Evolutionary conservation across 2,888 invertebrate genomes (phyloP), one percentile per base, ranked within the genome.

Genomic region (Drosophila vallismaia): DNA sequence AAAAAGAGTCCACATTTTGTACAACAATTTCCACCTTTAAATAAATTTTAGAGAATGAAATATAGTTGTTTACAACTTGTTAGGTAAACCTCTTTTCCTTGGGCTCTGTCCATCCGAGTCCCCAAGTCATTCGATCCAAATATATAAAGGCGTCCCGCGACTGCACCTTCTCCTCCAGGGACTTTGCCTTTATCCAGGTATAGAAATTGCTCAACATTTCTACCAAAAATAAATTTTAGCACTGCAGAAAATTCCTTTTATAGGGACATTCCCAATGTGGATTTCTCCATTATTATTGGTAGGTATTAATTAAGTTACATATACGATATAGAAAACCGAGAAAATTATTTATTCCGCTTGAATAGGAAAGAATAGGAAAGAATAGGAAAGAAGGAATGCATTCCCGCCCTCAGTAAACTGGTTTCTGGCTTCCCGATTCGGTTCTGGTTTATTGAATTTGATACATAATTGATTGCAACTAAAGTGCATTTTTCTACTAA

Each of bases 81-180:
- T 5, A 14, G 0, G 4, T 9, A 1, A 8, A 40, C 40, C 40
- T 8, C 14, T 19, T 8, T 5, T 49, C 12, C 0, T 1, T 31
- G 4, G 29, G n/a, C 3, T 26, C 26, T n/a, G 31, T 46, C 55
- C 55, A 55, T 8, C 55, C 36, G n/a, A 36, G 5, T 1, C n/a
- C 12, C 36, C 56, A 24, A 1, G 36, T 2, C 2, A 26, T 5
- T 0, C 63, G 59, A 62, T 79, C 69, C 53, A 82, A 7, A 42
- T 79, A 79, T 7, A 49, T 1, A 3, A 69, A 68, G 1, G 71
- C 53, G 55, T 79, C 82, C 0, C 79, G 71, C 4, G 83, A 74
- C 4, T 24, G 26, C 2, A 69, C 38, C 5, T 4, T 3, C 24
- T 62, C 53, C 7, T 28, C 9, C 2, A 46, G 24, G 0, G 71